Conservation (phyloP, 2,888 invertebrate genomes). For the Athripsodes cinereus region DNA sequence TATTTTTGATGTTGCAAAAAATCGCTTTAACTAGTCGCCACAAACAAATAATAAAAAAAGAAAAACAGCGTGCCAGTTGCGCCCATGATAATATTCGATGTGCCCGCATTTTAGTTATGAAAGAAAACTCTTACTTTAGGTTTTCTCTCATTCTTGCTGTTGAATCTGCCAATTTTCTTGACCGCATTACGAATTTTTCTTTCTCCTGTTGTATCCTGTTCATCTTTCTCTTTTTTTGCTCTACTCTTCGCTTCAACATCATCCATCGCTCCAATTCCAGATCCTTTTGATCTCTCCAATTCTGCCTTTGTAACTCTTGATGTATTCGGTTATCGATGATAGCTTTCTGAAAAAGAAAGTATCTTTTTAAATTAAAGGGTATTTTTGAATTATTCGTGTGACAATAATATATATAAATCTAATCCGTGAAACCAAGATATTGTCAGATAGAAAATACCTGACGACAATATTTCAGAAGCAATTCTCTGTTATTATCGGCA, state of each 20-base stretch:
- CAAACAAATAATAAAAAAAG: too few relatives aligned
- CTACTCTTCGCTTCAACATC: constrained; percentile 16
- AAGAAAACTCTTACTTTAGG: constrained; percentile 24
- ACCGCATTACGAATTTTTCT: constrained; percentile 18
- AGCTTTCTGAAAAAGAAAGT: constrained; percentile 16
- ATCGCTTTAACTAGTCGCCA: too few relatives aligned
- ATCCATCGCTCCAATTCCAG: constrained; percentile 19
- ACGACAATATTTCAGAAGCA: constrained; percentile 16
- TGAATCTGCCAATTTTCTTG: constrained; percentile 19
- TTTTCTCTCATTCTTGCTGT: constrained; percentile 25
- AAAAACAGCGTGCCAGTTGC: too few relatives aligned
- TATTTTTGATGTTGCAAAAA: too few relatives aligned
- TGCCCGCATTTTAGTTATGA: too few relatives aligned
- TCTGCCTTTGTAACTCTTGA: constrained; percentile 22
- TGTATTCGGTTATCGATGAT: constrained; percentile 23
- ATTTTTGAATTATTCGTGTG: too few relatives aligned
- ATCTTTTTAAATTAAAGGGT: neutral
- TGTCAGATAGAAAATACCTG: too few relatives aligned
- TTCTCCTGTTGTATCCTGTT: constrained; percentile 16
- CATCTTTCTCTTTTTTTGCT: constrained; percentile 18
- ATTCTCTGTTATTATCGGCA: constrained; percentile 20
- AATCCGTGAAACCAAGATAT: neutral
- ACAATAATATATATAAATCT: neutral
- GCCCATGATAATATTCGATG: too few relatives aligned
- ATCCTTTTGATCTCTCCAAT: constrained; percentile 20